Evolutionary conservation across 1,140 invertebrate genomes (phyloP).

Genomic region (Drosophila nikananu): DNA sequence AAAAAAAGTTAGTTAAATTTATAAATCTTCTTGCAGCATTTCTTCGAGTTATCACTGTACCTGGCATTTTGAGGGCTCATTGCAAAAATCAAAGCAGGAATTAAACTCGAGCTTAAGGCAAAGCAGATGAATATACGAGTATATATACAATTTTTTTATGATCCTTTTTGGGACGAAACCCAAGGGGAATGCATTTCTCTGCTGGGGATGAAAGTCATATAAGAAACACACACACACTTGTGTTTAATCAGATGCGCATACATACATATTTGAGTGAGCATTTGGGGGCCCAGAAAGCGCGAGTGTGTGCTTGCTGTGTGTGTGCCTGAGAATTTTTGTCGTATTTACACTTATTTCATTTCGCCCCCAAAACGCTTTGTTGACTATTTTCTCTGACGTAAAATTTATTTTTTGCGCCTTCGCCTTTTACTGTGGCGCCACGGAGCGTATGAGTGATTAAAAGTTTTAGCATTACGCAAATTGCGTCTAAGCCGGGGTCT

Average conservation of each 20-base stretch:
- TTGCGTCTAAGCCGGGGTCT: slow-evolving; percentile 60
- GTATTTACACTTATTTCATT: slow-evolving; percentile 81
- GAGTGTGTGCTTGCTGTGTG: slow-evolving; percentile 1
- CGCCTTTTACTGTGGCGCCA: slow-evolving; percentile 46
- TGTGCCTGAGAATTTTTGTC: slow-evolving; percentile 45
- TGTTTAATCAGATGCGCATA: slow-evolving; percentile 81
- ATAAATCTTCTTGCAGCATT: background rate
- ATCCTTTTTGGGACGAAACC: slow-evolving; percentile 1
- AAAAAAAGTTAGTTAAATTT: no score
- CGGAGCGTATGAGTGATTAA: slow-evolving; percentile 80
- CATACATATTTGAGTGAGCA: slow-evolving; percentile 77
- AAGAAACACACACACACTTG: slow-evolving; percentile 52
- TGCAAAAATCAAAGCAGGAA: slow-evolving; percentile 75
- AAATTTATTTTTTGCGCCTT: slow-evolving; percentile 44
- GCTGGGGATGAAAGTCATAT: slow-evolving; percentile 58
- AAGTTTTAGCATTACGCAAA: slow-evolving; percentile 79
- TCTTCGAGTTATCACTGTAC: slow-evolving; percentile 7
- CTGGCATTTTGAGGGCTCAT: slow-evolving; percentile 18
- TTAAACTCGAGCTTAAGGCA: slow-evolving; percentile 79
- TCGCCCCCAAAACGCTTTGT: slow-evolving; percentile 63
- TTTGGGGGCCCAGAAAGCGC: slow-evolving; percentile 12
- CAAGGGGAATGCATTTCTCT: slow-evolving; percentile 34
- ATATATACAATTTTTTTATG: slow-evolving; percentile 10
- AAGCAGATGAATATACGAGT: slow-evolving; percentile 51
- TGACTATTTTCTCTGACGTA: slow-evolving; percentile 50